Base-by-base conservation (phyloP, 2,113 vertebrate genomes). In the Notothenia coriiceps region DNA sequence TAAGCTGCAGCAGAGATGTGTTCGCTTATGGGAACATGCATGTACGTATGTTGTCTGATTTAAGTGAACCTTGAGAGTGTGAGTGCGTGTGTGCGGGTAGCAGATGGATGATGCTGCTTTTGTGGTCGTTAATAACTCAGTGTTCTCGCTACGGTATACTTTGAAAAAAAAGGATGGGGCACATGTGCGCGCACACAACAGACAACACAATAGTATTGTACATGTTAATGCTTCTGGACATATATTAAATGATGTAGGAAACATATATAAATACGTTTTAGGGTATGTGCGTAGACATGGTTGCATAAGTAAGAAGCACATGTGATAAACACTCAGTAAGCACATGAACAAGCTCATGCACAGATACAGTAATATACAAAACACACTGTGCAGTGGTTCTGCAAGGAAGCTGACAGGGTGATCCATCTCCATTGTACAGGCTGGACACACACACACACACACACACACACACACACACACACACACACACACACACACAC, bases 381-480 rank as follows among this genome's bases (percentile, higher is more conserved):
- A 55, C 66, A 71, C 77, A 54, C 40, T 76, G 61, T 71, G 73
- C 68, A 78, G 67, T 72, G 66, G 77, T 67, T 73, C 66, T 68
- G 84, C 59, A 46, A 70, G 46, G 64, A 52, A 44, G 56, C 79
- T 86, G 89, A 91, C 90, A 87, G 78, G 79, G 83, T 85, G 83
- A 93, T 93, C 83, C 74, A 85, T 91, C 86, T 90, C 77, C 77
- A 87, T 86, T 89, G 83, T 12, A 70, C 20, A 74, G 44, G 68
- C 57, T 65, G 66, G 68, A 87, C 61, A 76, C 55, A n/a, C 49
- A 55, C 29, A 66, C 6, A 68, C 20, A 25, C 13, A 2, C 0
- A 15, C 13, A 22, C 15, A 20, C 44, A 67, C 49, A 75, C 22
- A 22, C 22, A 22, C 22, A 22, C 22, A 25, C 25, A 25, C 25